A percentile compares a stretch with the other conserved stretches of the same genome.
phyloP scores from a whole-genome alignment of 2,113 vertebrate species.

The Excalfactoria chinensis region DNA sequence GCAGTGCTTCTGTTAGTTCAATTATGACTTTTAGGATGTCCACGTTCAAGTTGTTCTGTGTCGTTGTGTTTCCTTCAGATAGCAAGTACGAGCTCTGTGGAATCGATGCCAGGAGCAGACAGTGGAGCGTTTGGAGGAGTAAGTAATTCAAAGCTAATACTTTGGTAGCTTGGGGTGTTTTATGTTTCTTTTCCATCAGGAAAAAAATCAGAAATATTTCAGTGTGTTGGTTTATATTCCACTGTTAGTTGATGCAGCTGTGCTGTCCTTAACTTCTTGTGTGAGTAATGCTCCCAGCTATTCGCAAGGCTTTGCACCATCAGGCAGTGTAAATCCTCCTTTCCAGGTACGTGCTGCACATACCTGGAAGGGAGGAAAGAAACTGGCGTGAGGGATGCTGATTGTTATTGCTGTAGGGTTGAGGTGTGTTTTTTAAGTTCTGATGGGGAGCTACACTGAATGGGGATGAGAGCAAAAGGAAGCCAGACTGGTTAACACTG shows the following conservation, averaged over 20 bases:
- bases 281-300: not conserved
- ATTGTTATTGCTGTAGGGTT: rapidly evolving
- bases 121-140: conserved; percentile 66
- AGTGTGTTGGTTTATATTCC: not conserved
- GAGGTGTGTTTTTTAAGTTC: not conserved
- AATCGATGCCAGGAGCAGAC: conserved; percentile 62
- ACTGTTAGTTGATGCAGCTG: not conserved
- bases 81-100: conserved; percentile 52
- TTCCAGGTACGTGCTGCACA: not conserved
- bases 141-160: conserved; percentile 42
- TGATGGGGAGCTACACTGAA: not conserved
- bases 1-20: not conserved
- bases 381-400: not conserved
- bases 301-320: not conserved
- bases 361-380: too few species aligned
- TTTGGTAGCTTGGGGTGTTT: not conserved
- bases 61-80: conserved; percentile 56
- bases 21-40: not conserved
- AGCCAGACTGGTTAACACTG: not conserved
- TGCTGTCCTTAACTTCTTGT: not conserved
- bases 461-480: not conserved
- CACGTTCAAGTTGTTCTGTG: not conserved
- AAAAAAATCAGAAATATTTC: not conserved
- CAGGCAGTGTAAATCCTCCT: not conserved
- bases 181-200: not conserved